Percentiles rank a stretch among this genome's conserved stretches.
Evolutionary conservation across 92 coral and sea anemone genomes (phyloP).

Genomic region (Meandrina meandrites): DNA sequence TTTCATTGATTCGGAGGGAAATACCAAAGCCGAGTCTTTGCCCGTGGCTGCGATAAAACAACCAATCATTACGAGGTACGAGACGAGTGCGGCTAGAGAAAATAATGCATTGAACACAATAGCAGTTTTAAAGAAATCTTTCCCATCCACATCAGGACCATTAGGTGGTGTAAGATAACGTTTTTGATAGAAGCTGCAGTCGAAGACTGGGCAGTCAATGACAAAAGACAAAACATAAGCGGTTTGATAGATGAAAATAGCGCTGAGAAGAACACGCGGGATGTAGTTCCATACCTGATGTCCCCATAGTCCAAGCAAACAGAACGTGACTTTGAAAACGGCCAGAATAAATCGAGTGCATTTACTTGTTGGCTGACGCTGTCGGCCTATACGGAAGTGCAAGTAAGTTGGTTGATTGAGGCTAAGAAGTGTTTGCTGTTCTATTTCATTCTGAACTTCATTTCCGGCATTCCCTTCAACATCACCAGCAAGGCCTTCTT

Average conservation of each 20-base stretch:
- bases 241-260: slow-evolving; percentile 46
- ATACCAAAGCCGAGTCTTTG: slow-evolving; percentile 42
- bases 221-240: slow-evolving; percentile 10
- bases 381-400: slow-evolving; percentile 21
- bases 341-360: background rate
- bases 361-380: background rate
- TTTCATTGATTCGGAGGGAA: slow-evolving; percentile 51
- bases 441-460: background rate
- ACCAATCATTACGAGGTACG: slow-evolving; percentile 40
- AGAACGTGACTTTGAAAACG: slow-evolving; percentile 41
- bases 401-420: background rate
- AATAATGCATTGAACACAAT: slow-evolving; percentile 30
- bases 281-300: slow-evolving; percentile 42
- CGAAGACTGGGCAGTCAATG: too few species aligned
- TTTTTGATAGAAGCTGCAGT: too few species aligned
- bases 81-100: slow-evolving; percentile 56
- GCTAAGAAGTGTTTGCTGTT: background rate
- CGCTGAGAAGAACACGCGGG: slow-evolving; percentile 27
- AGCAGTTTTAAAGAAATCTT: slow-evolving; percentile 23
- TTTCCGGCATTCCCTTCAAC: background rate
- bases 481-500: background rate
- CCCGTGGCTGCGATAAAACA: slow-evolving; percentile 29
- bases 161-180: too few species aligned
- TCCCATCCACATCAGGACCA: background rate
- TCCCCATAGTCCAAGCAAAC: slow-evolving; percentile 51